phyloP scores from a whole-genome alignment of 2,113 vertebrate species.

The Myrmecobius fasciatus region DNA sequence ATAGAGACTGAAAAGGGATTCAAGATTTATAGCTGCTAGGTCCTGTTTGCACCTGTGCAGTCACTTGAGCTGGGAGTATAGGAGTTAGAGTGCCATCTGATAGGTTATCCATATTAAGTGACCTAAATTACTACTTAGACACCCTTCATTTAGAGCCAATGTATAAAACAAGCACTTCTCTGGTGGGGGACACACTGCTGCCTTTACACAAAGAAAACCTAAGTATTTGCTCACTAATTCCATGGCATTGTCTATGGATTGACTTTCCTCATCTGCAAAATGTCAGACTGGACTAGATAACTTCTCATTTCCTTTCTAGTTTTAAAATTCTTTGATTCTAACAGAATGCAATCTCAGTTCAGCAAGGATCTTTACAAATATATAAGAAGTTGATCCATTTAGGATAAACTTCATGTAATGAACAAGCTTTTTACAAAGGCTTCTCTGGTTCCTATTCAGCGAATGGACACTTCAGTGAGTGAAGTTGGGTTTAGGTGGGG shows the following conservation, averaged over 20 bases:
- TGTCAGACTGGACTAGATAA: background rate
- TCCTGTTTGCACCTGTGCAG: background rate
- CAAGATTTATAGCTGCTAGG: background rate
- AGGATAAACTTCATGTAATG: background rate
- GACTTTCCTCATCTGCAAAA: background rate
- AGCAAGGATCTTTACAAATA: background rate
- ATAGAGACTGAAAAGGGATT: background rate
- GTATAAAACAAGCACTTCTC: background rate
- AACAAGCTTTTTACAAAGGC: background rate
- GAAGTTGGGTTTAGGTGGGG: background rate
- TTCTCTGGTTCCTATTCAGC: background rate
- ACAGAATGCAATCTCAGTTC: background rate
- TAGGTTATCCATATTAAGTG: background rate
- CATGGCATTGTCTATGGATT: background rate
- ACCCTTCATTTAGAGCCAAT: background rate
- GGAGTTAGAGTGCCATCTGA: background rate
- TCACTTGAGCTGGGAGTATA: background rate
- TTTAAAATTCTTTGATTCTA: background rate
- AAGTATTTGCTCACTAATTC: background rate
- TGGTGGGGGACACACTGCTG: background rate
- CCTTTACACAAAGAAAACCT: background rate
- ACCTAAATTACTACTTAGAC: background rate
- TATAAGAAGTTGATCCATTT: conserved; percentile 12
- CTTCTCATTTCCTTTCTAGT: background rate
- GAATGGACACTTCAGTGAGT: background rate